Evolutionary conservation across 2,888 invertebrate species (phyloP).

Genomic region (Cheilosia soror): DNA sequence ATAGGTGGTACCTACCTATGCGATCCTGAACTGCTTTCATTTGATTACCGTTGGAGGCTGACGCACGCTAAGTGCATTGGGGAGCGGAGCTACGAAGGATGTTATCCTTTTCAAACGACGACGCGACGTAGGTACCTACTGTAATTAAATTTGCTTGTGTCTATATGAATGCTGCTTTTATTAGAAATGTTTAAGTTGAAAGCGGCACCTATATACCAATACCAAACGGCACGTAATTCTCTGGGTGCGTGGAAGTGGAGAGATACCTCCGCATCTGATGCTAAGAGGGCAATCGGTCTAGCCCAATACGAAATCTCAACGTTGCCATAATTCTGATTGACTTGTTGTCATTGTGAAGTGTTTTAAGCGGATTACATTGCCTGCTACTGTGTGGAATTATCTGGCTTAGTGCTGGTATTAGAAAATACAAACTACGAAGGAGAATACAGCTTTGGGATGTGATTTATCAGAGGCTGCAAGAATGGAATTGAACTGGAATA

Average conservation of each 20-base stretch:
- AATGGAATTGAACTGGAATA: constrained; percentile 18
- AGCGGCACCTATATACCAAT: neutral
- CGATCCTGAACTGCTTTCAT: constrained; percentile 11
- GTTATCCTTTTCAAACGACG: constrained; percentile 26
- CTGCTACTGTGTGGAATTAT: constrained; percentile 40
- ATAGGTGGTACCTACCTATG: constrained; percentile 4
- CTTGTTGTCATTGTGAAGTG: constrained; percentile 50
- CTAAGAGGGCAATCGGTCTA: neutral
- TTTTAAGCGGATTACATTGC: constrained; percentile 40
- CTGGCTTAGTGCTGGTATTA: constrained; percentile 7
- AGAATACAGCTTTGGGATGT: constrained; percentile 5
- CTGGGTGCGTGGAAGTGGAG: neutral
- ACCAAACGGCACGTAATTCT: neutral
- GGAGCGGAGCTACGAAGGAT: neutral
- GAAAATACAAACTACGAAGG: constrained; percentile 14
- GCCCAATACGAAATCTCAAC: constrained; percentile 6
- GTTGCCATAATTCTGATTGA: constrained; percentile 50
- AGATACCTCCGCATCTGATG: neutral
- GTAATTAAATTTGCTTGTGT: constrained; percentile 49
- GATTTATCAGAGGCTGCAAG: constrained; percentile 3
- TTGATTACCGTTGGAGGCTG: constrained; percentile 32
- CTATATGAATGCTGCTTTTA: constrained; percentile 4
- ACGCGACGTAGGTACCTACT: constrained; percentile 15
- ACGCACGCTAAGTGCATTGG: constrained; percentile 48
- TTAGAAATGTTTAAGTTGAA: constrained; percentile 6